Base-by-base conservation (phyloP, 2,113 vertebrate genomes). In the Hippocampus abdominalis region DNA sequence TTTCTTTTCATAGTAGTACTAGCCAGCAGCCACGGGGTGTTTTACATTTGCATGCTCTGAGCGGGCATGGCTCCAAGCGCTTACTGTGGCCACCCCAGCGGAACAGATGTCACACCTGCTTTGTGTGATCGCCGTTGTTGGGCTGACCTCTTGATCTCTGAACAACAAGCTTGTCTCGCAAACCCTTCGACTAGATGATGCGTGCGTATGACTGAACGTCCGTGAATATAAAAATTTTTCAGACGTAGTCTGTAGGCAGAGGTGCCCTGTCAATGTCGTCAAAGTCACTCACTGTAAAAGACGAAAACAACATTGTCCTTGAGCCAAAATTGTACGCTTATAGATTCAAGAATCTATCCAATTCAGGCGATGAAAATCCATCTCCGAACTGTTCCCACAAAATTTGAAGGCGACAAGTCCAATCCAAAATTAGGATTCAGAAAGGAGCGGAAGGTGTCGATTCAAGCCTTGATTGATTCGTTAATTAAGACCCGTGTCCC, bases 81-180 rank as follows among this genome's bases (percentile, higher is more conserved):
- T 76, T 72, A 74, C 78, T 74, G 62, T 75, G 80, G 78, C 82
- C 79, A 63, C 82, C 61, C 56, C 74, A 54, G 81, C 82, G 77
- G 81, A 86, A 79, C 87, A 88, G 76, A 85, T 88, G 89, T 90
- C 88, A 85, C 89, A 86, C 86, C 80, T 88, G 83, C 80, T 89
- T 89, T 91, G 81, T 84, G 81, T 86, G 86, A 89, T 86, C 70
- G 73, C 79, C 81, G 79, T 82, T 77, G 82, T 85, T 57, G 61
- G 39, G 77, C 60, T 85, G 78, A 86, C 85, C 87, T 84, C 83
- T 70, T 81, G 83, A 85, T 90, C 81, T 83, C 86, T 27, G 74
- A 72, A 84, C 83, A 87, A 81, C 84, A 83, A 75, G 53, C 76
- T 66, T 71, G 78, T 88, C 81, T 79, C 80, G 66, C 51, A 63